These are phyloP conservation scores for Apis florea DNA, from an alignment of 1,140 invertebrate species.

Conservation along the genomic window DNA sequence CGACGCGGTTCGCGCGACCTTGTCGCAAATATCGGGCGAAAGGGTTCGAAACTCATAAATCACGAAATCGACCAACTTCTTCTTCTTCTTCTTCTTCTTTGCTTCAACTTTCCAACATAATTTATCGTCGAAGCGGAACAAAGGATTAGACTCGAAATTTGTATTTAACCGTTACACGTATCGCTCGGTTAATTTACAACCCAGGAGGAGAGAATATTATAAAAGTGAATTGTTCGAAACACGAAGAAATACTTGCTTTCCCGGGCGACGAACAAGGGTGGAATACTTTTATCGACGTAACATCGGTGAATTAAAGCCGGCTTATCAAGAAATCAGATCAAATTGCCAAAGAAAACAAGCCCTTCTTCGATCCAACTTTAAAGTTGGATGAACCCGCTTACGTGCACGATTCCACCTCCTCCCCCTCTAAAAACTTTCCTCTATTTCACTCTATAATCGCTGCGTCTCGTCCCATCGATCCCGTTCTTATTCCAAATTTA, in stretches of 20 bases:
- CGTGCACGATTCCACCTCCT: constrained; percentile 60
- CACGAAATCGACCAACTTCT: constrained; percentile 48
- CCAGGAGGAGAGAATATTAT: too few relatives aligned
- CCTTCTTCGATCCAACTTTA: constrained; percentile 71
- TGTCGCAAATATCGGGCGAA: constrained; percentile 73
- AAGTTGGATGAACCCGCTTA: constrained; percentile 65
- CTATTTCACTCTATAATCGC: constrained; percentile 1
- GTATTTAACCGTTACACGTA: too few relatives aligned
- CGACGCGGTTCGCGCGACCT: constrained; percentile 65
- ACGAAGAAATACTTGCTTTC: too few relatives aligned
- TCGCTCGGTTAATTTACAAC: too few relatives aligned
- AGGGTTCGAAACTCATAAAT: constrained; percentile 72
- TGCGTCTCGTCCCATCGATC: background rate
- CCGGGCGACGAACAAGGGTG: background rate
- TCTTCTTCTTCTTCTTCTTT: too few relatives aligned
- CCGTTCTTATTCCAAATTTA: too few relatives aligned
- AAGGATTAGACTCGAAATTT: too few relatives aligned
- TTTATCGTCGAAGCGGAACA: too few relatives aligned
- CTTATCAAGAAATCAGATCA: constrained; percentile 65
- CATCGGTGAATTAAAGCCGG: constrained; percentile 69
- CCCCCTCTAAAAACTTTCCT: constrained; percentile 59
- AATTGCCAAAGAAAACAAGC: constrained; percentile 67
- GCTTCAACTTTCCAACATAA: too few relatives aligned
- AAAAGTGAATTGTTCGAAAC: too few relatives aligned
- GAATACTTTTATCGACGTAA: constrained; percentile 75